Percentiles rank a stretch among this genome's conserved stretches.
phyloP scores from a whole-genome alignment of 2,888 invertebrate species.

The Crocallis elinguaria region DNA sequence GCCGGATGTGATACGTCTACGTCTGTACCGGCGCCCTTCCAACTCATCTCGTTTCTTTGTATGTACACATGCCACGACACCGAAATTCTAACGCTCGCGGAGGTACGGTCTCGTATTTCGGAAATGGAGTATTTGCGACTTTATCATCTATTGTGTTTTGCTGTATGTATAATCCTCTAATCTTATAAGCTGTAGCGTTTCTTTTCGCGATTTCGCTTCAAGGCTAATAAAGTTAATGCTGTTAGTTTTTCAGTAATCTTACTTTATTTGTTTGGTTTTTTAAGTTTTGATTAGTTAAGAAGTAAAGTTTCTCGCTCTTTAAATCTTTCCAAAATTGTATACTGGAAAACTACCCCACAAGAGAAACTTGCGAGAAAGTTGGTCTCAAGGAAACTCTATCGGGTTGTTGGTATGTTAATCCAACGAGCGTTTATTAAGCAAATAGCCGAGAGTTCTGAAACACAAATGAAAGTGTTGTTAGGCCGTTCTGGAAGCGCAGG shows the following conservation, averaged over 20 bases:
- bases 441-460: constrained; percentile 56
- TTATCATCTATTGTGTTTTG: constrained; percentile 4
- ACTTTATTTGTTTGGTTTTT: too few species aligned
- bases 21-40: constrained; percentile 48
- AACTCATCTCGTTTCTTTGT: constrained; percentile 61
- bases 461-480: constrained; percentile 57
- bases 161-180: constrained; percentile 11
- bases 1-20: constrained; percentile 62
- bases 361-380: constrained; percentile 30
- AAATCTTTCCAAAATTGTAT: neutral
- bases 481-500: constrained; percentile 39
- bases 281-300: too few species aligned
- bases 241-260: too few species aligned
- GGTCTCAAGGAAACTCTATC: constrained; percentile 46
- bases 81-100: constrained; percentile 45
- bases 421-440: constrained; percentile 59
- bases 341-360: constrained; percentile 22
- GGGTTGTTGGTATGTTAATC: constrained; percentile 54
- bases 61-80: constrained; percentile 49
- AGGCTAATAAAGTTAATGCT: too few species aligned
- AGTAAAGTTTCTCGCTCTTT: neutral
- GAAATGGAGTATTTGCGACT: constrained; percentile 33
- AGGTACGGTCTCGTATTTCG: constrained; percentile 41
- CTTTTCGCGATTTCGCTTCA: neutral
- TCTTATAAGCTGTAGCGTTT: neutral